These are phyloP conservation scores for Panopea generosa DNA, from an alignment of 2,888 invertebrate genomes.

Conservation along the genomic window DNA sequence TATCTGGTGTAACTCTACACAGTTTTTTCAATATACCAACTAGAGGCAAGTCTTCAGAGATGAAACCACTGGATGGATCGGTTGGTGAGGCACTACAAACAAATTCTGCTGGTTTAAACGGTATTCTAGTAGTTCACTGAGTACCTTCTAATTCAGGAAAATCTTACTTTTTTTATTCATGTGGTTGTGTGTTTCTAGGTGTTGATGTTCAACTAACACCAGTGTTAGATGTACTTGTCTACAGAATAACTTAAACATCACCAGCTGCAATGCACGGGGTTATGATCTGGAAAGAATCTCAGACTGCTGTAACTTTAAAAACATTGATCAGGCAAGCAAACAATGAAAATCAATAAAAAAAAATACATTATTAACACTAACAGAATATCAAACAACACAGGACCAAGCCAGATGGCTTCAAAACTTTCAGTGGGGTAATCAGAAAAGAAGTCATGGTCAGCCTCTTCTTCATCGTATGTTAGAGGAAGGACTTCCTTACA, in stretches of 20 bases:
- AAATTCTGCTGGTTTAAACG: constrained; percentile 43
- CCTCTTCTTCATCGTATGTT: neutral
- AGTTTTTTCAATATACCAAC: constrained; percentile 63
- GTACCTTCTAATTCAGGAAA: neutral
- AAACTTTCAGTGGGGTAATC: constrained; percentile 44
- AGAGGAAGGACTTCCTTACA: constrained; percentile 18
- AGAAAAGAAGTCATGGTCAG: constrained; percentile 11
- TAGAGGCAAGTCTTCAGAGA: constrained; percentile 29
- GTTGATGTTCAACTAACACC: constrained; percentile 65
- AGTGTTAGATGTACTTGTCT: constrained; percentile 61
- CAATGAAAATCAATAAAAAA: constrained; percentile 25
- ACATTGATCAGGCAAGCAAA: constrained; percentile 42
- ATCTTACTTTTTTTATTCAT: constrained; percentile 4
- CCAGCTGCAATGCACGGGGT: constrained; percentile 49
- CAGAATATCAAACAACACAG: constrained; percentile 26
- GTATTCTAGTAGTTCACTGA: constrained; percentile 47
- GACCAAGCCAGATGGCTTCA: constrained; percentile 52
- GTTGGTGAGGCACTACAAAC: constrained; percentile 33
- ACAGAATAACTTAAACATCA: neutral
- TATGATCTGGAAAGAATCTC: constrained; percentile 51
- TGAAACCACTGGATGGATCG: constrained; percentile 38
- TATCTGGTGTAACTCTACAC: constrained; percentile 57
- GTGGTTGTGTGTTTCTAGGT: constrained; percentile 39
- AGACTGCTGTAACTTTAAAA: constrained; percentile 27
- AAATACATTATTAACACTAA: constrained; percentile 34